Base-by-base conservation (phyloP, 2,888 invertebrate genomes). In the Drosophila rubida region DNA sequence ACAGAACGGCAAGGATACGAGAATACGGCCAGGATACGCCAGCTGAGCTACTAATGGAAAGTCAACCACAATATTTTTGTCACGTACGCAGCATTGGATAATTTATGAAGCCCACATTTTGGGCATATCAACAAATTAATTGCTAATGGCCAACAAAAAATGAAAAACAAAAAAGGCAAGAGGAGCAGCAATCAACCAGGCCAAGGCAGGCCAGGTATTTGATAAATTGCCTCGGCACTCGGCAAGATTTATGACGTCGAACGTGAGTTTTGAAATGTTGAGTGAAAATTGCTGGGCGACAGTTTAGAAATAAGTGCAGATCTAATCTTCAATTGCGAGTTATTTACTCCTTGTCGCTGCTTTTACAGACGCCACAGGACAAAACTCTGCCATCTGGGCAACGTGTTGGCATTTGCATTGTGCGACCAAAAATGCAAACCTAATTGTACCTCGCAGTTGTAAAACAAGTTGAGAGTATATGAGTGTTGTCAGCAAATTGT, bases 51-150 rank as follows among this genome's bases (percentile, higher is more conserved):
- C 49, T 11, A 46, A 35, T 46, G 54, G 14, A 41, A 39, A 69
- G 69, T 69, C 65, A 68, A 64, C 74, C 75, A 46, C 53, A 59
- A 60, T 39, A 75, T 79, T 73, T 75, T 74, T 62, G 73, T 79
- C 85, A 83, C 82, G 85, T 81, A 65, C 65, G 41, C 53, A 48
- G 39, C 55, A 51, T 37, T 54, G 59, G 42, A 60, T 63, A 82
- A 82, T 80, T 81, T 82, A 82, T 80, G 64, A 75, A 59, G 51
- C 44, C 61, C 25, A 25, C 11, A 65, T 76, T 76, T 62, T 35
- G 27, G 42, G 30, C 51, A 61, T 27, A 67, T 64, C 67, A 65
- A 54, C 71, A 68, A 68, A 70, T 74, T 78, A 77, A 74, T 77
- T 69, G 72, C 45, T 59, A 74, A 74, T 74, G 69, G 50, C 46